Evolutionary conservation across 2,113 vertebrate genomes (phyloP).

Genomic region (Apteryx mantelli): DNA sequence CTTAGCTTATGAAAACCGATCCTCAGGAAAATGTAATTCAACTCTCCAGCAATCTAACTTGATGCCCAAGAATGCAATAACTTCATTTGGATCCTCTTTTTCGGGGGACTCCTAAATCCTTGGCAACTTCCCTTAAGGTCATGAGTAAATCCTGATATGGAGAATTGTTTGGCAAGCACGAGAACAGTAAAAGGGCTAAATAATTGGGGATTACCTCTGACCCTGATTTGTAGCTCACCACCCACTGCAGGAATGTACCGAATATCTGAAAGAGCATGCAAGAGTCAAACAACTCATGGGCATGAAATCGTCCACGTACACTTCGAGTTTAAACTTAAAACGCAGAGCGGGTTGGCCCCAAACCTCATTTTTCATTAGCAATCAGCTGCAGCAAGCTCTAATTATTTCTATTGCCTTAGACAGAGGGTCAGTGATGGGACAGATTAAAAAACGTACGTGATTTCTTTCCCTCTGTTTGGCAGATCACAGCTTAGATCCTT

Average conservation of each 20-base stretch:
- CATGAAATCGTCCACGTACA: conserved; percentile 22
- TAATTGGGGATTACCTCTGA: conserved; percentile 70
- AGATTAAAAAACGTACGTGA: background rate
- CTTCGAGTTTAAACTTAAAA: background rate
- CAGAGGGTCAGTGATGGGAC: background rate
- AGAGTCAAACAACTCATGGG: conserved; percentile 9
- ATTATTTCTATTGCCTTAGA: background rate
- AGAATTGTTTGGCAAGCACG: conserved; percentile 41
- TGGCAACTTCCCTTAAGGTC: conserved; percentile 67
- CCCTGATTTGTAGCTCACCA: conserved; percentile 57
- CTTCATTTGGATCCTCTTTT: conserved; percentile 60
- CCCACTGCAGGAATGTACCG: conserved; percentile 60
- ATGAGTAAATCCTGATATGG: conserved; percentile 56
- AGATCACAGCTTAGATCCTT: background rate
- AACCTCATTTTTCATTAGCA: conserved; percentile 26
- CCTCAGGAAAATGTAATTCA: conserved; percentile 51
- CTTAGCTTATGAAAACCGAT: conserved; percentile 48
- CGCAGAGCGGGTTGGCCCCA: conserved; percentile 3
- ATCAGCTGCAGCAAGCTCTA: background rate
- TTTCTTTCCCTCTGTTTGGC: background rate
- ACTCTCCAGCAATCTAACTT: conserved; percentile 34
- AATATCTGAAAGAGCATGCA: conserved; percentile 40
- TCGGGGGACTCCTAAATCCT: conserved; percentile 65
- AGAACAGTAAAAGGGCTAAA: conserved; percentile 63
- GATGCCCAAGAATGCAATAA: conserved; percentile 40